A percentile compares a stretch with the other conserved stretches of the same genome.
Conservation (phyloP, 2,113 vertebrate species). For the Rhinoderma darwinii region DNA sequence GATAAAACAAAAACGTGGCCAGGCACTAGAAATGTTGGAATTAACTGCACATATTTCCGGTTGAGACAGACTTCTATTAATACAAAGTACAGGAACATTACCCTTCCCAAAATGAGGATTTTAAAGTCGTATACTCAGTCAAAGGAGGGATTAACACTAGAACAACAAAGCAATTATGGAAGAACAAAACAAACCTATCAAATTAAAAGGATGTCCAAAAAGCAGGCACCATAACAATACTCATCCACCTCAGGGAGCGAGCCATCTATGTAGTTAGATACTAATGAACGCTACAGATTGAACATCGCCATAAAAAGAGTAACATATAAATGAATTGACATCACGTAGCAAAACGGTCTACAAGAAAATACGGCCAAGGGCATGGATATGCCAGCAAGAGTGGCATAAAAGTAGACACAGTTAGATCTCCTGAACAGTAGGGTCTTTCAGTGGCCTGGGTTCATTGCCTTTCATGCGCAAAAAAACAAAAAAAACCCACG, state of each 20-base stretch:
- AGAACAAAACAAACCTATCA: not conserved
- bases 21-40: not conserved
- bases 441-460: too few relatives aligned
- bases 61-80: not conserved
- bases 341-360: too few relatives aligned
- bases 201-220: not conserved
- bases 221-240: not conserved
- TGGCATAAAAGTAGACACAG: too few relatives aligned
- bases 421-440: too few relatives aligned
- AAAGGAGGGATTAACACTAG: not conserved
- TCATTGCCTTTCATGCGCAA: too few relatives aligned
- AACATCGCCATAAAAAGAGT: not conserved
- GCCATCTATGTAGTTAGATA: not conserved
- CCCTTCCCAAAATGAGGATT: not conserved
- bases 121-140: too few relatives aligned
- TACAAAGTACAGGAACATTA: slow-evolving; percentile 17
- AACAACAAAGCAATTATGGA: not conserved
- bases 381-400: too few relatives aligned
- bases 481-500: too few relatives aligned
- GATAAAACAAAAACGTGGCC: slow-evolving; percentile 6
- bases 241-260: not conserved
- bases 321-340: too few relatives aligned
- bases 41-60: not conserved
- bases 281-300: not conserved
- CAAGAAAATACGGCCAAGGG: too few relatives aligned